Evolutionary conservation across 2,113 vertebrate species (phyloP).

Genomic region (Pungitius pungitius): DNA sequence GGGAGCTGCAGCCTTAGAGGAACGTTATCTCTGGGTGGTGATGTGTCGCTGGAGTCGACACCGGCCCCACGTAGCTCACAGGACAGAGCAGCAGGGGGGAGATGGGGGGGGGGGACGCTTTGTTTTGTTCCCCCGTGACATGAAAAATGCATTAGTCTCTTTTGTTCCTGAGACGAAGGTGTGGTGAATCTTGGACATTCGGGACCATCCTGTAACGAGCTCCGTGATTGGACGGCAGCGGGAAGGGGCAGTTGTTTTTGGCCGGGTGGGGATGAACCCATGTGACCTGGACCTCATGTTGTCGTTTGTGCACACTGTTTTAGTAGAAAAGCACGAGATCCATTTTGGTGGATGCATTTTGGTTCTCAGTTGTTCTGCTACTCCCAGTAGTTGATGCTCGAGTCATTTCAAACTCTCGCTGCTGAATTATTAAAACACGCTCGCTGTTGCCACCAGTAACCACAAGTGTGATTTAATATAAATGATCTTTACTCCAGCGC

Average conservation of each 20-base stretch:
- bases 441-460: background rate
- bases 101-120: constrained; percentile 13
- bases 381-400: background rate
- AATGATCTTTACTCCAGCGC: background rate
- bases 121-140: background rate
- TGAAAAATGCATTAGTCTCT: background rate
- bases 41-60: constrained; percentile 27
- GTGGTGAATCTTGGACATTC: background rate
- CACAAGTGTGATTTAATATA: background rate
- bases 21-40: constrained; percentile 14
- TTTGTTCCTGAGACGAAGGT: background rate
- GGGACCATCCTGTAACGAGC: background rate
- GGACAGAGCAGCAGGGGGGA: background rate
- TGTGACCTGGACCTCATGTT: background rate
- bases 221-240: background rate
- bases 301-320: too few relatives aligned
- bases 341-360: background rate
- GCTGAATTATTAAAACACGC: background rate
- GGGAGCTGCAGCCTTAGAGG: background rate
- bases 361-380: background rate
- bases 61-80: background rate
- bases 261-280: background rate
- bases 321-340: too few relatives aligned
- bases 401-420: background rate
- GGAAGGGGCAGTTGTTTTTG: background rate